These are phyloP conservation scores for Parapristionchus giblindavisi DNA, from an alignment of 2,888 invertebrate genomes.

Conservation along the genomic window DNA sequence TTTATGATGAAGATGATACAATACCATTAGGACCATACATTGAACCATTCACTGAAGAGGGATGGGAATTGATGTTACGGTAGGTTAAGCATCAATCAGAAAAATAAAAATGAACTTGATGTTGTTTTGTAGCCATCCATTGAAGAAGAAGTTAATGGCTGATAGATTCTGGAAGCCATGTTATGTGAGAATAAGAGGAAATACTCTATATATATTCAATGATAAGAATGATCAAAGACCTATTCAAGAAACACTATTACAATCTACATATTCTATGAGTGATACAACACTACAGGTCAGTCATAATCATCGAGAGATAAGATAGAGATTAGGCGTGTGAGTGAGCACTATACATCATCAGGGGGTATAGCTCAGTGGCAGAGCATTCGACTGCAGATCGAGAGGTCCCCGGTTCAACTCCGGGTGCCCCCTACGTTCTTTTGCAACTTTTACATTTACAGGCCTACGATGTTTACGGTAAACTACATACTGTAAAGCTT, in stretches of 20 bases:
- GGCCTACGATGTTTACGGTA: constrained; percentile 98
- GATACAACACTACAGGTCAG: constrained; percentile 75
- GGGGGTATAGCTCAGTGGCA: constrained; percentile 60
- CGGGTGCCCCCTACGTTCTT: constrained; percentile 47
- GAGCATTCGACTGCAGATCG: constrained; percentile 63
- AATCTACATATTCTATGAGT: constrained; percentile 72
- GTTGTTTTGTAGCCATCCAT: constrained; percentile 82
- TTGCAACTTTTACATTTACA: constrained; percentile 24
- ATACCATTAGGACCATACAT: constrained; percentile 91
- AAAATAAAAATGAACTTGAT: neutral
- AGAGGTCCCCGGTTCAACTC: constrained; percentile 60
- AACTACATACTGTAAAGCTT: constrained; percentile 95
- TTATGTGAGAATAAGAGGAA: constrained; percentile 84
- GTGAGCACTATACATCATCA: neutral
- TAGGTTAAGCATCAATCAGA: neutral
- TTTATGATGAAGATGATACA: constrained; percentile 91
- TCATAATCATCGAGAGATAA: neutral
- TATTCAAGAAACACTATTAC: constrained; percentile 64
- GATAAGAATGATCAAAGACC: constrained; percentile 43
- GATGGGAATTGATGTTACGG: constrained; percentile 88
- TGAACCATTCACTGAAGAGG: constrained; percentile 82
- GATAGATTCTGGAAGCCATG: constrained; percentile 93
- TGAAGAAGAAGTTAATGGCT: constrained; percentile 82
- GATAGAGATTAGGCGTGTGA: neutral
- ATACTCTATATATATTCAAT: constrained; percentile 77